These are phyloP conservation scores for Diarsia mendica DNA, from an alignment of 2,888 invertebrate species.

Conservation along the genomic window DNA sequence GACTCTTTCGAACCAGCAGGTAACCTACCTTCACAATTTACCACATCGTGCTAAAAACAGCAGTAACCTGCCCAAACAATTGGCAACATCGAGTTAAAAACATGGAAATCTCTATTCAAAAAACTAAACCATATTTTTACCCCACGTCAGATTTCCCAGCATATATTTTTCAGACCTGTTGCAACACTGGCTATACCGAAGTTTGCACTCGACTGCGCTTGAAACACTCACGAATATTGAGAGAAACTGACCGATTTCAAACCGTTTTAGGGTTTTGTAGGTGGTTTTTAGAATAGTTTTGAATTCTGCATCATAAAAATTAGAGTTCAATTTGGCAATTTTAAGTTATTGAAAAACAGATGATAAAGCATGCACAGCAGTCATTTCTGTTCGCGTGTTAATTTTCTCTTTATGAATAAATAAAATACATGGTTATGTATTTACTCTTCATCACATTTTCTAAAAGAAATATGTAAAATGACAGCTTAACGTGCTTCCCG, in stretches of 20 bases:
- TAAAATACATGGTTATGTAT: no score
- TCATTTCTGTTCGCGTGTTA: background rate
- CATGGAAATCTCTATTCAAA: background rate
- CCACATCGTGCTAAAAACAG: no score
- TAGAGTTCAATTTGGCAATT: background rate
- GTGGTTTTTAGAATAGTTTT: background rate
- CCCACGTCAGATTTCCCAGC: background rate
- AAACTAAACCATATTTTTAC: conserved; percentile 9
- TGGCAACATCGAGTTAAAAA: background rate
- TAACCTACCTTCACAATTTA: background rate
- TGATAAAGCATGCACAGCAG: background rate
- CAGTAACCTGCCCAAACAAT: no score
- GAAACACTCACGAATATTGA: conserved; percentile 33
- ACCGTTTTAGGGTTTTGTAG: conserved; percentile 13
- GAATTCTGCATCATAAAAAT: background rate
- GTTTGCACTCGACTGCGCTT: conserved; percentile 48
- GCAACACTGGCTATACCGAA: conserved; percentile 29
- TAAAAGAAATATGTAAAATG: no score
- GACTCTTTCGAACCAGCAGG: no score
- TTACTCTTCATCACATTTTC: no score
- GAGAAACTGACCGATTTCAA: conserved; percentile 23
- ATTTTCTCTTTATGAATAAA: background rate
- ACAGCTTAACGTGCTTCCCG: no score
- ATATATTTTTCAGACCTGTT: conserved; percentile 58
- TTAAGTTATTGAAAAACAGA: background rate